Evolutionary conservation across 2,113 vertebrate genomes (phyloP), one percentile per base, ranked within the genome.

Genomic region (Podarcis raffonei): DNA sequence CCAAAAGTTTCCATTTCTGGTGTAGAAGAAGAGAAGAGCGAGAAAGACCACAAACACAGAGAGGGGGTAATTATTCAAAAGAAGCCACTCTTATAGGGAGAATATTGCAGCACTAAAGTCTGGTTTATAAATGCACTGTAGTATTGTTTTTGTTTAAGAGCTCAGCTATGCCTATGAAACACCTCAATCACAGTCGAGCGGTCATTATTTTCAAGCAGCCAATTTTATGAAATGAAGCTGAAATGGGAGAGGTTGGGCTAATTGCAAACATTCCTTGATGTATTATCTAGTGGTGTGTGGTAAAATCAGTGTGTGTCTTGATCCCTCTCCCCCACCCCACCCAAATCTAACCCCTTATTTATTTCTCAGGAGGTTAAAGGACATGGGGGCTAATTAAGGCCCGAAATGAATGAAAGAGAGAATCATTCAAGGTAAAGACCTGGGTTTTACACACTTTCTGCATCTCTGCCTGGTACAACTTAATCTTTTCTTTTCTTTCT

Each of bases 231-330:
- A 98, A 98, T 96, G 97, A 97, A 97, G 97, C 95, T 93, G 97
- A 97, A 98, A 97, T 98, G 97, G 98, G 98, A 98, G 97, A 96
- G 95, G 95, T 95, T 94, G 96, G 96, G 97, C 98, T 99, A 98
- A 99, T 99, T 98, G 97, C 96, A 93, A 96, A 92, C 97, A 98
- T 98, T 99, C 98, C 98, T 98, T 95, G 95, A 97, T 99, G 98
- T 98, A 99, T 99, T 97, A 98, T 96, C 95, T 97, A 97, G 97
- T 91, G 94, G 97, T 98, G 98, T 98, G 98, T 98, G 98, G 97
- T 98, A 98, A 98, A 62, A 97, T 97, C 98, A 97, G 96, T 92
- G 39, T 84, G 69, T 35, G n/a, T 96, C 92, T 97, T 96, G 97
- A 97, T 96, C 97, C 98, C 98, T 98, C 97, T 23, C 39, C 76